These are phyloP conservation scores for Tapera naevia DNA, from an alignment of 2,797 vertebrate species.

Conservation along the genomic window DNA sequence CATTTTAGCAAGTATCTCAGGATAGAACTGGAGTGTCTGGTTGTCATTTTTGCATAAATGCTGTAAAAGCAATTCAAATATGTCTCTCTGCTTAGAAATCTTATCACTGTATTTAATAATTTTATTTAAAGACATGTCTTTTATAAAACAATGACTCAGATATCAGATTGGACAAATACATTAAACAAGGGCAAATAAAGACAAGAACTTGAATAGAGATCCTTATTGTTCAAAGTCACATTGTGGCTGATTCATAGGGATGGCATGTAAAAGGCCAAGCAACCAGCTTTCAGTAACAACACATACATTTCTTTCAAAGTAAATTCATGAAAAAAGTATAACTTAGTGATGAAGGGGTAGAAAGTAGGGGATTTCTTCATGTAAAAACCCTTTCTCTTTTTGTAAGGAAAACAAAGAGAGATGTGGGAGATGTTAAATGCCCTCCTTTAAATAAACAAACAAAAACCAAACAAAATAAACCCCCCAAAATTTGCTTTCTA, in stretches of 20 bases:
- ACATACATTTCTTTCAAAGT: not conserved
- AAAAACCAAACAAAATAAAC: not conserved
- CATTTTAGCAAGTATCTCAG: slow-evolving; percentile 7
- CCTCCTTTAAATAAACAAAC: not conserved
- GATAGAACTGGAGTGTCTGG: not conserved
- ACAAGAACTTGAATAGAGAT: not conserved
- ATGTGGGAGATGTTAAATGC: not conserved
- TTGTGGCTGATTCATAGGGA: not conserved
- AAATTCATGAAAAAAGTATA: not conserved
- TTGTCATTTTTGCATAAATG: not conserved
- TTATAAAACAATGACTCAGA: not conserved
- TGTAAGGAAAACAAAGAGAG: not conserved
- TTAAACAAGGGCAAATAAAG: not conserved
- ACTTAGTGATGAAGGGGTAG: not conserved
- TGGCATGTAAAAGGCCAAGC: not conserved
- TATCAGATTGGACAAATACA: not conserved
- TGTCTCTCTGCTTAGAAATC: not conserved
- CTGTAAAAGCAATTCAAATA: not conserved
- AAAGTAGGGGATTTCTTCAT: not conserved
- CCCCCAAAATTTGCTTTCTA: not conserved
- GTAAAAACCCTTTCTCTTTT: not conserved
- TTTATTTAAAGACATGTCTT: not conserved
- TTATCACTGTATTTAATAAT: not conserved
- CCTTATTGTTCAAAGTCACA: not conserved
- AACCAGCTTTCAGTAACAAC: not conserved